Evolutionary conservation across 1,140 invertebrate genomes (phyloP).

Genomic region (Penaeus japonicus): DNA sequence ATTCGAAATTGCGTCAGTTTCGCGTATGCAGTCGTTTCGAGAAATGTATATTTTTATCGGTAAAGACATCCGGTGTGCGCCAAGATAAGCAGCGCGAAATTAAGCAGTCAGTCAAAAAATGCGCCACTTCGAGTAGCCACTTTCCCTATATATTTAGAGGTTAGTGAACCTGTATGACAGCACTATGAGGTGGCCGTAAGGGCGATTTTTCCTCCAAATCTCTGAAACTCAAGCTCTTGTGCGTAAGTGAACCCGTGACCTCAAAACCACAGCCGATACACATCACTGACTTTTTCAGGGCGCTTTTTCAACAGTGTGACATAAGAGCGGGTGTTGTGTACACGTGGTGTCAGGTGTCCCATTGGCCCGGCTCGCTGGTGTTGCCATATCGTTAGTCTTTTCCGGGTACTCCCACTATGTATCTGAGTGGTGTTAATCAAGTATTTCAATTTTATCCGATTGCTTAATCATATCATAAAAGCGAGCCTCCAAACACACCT

Average conservation of each 20-base stretch:
- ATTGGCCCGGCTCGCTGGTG: neutral
- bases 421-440: too few relatives aligned
- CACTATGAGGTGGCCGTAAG: conserved; percentile 9
- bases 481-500: too few relatives aligned
- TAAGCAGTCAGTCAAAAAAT: neutral
- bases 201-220: conserved; percentile 25
- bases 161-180: conserved; percentile 29
- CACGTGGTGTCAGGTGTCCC: neutral
- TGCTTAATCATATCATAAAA: too few relatives aligned
- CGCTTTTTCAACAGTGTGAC: conserved; percentile 49
- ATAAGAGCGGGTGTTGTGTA: conserved; percentile 20
- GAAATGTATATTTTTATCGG: too few relatives aligned
- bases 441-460: too few relatives aligned
- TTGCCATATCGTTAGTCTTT: neutral
- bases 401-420: too few relatives aligned
- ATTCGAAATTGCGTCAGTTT: too few relatives aligned
- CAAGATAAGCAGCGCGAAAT: neutral
- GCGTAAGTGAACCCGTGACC: conserved; percentile 53
- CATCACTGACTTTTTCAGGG: conserved; percentile 57
- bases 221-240: conserved; percentile 37
- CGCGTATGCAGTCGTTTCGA: too few relatives aligned
- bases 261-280: conserved; percentile 53
- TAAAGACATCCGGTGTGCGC: neutral
- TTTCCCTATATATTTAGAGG: neutral
- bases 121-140: neutral